These are phyloP conservation scores for Chalcosyrphus nemorum DNA, from an alignment of 2,888 invertebrate species.

Conservation along the genomic window DNA sequence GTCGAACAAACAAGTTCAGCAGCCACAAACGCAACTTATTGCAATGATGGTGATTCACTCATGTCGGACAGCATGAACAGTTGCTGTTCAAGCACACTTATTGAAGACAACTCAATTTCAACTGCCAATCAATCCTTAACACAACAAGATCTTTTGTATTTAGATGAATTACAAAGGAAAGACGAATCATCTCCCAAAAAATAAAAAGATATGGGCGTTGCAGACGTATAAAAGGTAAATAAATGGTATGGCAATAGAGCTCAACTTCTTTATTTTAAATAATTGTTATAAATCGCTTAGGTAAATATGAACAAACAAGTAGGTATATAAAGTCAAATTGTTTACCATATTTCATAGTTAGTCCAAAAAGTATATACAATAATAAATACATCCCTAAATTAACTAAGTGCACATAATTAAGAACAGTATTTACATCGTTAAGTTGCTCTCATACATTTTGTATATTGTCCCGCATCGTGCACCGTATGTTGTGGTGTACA, in stretches of 20 bases:
- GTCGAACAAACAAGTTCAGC: slow-evolving; percentile 90
- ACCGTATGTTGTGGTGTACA: too few species aligned
- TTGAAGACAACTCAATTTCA: slow-evolving; percentile 83
- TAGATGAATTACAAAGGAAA: slow-evolving; percentile 9
- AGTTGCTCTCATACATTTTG: too few species aligned
- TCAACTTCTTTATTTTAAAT: slow-evolving; percentile 37
- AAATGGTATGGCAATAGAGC: slow-evolving; percentile 42
- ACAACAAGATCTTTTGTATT: slow-evolving; percentile 12
- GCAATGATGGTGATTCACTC: slow-evolving; percentile 91
- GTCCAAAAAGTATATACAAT: too few species aligned
- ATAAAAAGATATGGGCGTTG: slow-evolving; percentile 36
- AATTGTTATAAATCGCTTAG: not conserved
- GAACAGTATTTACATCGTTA: too few species aligned
- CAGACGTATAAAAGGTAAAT: slow-evolving; percentile 31
- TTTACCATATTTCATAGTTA: too few species aligned
- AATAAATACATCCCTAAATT: too few species aligned
- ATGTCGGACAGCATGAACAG: slow-evolving; percentile 94
- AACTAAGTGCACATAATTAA: too few species aligned
- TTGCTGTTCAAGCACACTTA: slow-evolving; percentile 92
- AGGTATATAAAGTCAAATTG: too few species aligned
- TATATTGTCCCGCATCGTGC: too few species aligned
- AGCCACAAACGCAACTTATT: slow-evolving; percentile 91
- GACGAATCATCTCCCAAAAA: slow-evolving; percentile 24
- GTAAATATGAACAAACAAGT: not conserved
- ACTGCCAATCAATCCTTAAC: slow-evolving; percentile 62